Evolutionary conservation across 2,797 vertebrate species (phyloP), one percentile per base, ranked within the genome.

Genomic region (Acipenser oxyrinchus): DNA sequence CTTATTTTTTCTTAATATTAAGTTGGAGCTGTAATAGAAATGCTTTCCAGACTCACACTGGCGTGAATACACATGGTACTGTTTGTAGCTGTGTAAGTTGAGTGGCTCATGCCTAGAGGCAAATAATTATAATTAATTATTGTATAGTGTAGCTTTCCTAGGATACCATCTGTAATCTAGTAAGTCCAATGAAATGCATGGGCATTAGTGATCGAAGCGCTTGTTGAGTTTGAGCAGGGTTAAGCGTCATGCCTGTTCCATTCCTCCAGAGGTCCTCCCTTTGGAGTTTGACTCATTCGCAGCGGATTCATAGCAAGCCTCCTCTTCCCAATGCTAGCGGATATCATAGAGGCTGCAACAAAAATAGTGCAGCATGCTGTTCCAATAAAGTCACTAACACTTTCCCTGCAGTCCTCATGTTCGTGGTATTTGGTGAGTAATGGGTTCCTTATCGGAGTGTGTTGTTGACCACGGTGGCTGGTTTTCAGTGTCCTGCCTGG

Each of bases 11-110:
- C 60, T 62, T 68, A 63, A 51, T 55, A 49, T 55, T 10, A n/a
- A 58, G 6, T 58, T 58, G 12, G 6, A 11, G 12, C 12, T 12
- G 55, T 37, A 10, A 63, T 64, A 15, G 67, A 73, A 68, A 70
- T 68, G 59, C 59, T 68, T 60, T 61, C 69, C 71, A 70, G 68
- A 68, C 68, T 69, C 55, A 67, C 11, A 61, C 66, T 51, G 8
- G 48, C 55, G 53, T 48, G 15, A 11, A 48, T 67, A 11, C 11
- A 50, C 18, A 18, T 18, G 15, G 15, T 65, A 66, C 15, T 64
- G 49, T 62, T 50, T 67, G 8, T 68, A 59, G 65, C 57, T 71
- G 59, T 66, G 58, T n/a, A 51, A 51, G 49, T 62, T 18, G 59
- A 52, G 9, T 10, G 51, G 52, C 10, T 51, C 9, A 4, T 48